Evolutionary conservation across 2,888 invertebrate species (phyloP).

Genomic region (Lochmaea capreae): DNA sequence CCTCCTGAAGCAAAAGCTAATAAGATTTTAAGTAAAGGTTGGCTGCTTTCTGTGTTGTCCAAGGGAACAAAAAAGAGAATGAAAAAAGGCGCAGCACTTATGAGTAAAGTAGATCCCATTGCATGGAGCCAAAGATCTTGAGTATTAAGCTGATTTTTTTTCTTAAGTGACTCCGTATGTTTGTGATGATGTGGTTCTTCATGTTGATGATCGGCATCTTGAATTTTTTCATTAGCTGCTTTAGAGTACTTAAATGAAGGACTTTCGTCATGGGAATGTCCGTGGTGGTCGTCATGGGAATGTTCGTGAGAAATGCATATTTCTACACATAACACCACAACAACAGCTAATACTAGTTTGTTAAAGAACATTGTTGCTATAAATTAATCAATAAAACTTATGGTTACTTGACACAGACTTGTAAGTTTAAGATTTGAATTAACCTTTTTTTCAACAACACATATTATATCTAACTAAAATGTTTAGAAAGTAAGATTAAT

Average conservation of each 20-base stretch:
- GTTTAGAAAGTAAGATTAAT: too few species aligned
- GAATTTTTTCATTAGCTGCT: slow-evolving; percentile 68
- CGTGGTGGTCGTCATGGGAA: slow-evolving; percentile 55
- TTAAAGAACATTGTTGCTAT: slow-evolving; percentile 12
- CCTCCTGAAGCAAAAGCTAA: slow-evolving; percentile 96
- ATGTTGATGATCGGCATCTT: slow-evolving; percentile 34
- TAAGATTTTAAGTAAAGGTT: slow-evolving; percentile 89
- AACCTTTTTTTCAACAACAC: neutral
- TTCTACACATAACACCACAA: slow-evolving; percentile 13
- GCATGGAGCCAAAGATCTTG: slow-evolving; percentile 80
- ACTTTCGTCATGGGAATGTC: slow-evolving; percentile 65
- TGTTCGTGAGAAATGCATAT: slow-evolving; percentile 26
- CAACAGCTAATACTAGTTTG: slow-evolving; percentile 11
- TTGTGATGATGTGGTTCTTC: slow-evolving; percentile 34
- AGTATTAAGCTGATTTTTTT: slow-evolving; percentile 44
- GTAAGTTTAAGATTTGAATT: neutral
- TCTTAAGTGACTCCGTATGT: slow-evolving; percentile 52
- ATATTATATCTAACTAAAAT: too few species aligned
- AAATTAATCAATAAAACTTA: neutral
- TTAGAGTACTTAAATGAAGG: slow-evolving; percentile 88
- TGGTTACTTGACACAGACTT: neutral
- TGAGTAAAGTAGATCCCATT: slow-evolving; percentile 89
- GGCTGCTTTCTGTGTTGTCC: slow-evolving; percentile 85
- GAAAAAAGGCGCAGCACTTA: slow-evolving; percentile 94
- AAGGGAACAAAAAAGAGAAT: slow-evolving; percentile 94